Evolutionary conservation across 35 echinoderm and acorn worm species (phyloP), one percentile per base, ranked within the genome.

Genomic region (Patiria miniata): DNA sequence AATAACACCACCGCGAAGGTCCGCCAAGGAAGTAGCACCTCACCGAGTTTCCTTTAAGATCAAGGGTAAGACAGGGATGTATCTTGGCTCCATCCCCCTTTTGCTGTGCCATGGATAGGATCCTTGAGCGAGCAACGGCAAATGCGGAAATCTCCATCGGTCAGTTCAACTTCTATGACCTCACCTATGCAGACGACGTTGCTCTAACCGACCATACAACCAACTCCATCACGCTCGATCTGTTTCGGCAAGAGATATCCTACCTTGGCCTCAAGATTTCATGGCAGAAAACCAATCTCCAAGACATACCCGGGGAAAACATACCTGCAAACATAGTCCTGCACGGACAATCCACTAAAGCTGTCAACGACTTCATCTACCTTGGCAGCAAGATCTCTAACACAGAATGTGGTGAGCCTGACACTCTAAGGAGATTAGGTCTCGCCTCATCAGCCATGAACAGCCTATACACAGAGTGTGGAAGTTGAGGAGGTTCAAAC

Each of bases 211-310:
- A 29, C 58, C 17, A 7, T 61, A 19, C 17, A 22, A 32, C 54
- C 54, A 57, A 57, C 54, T 21, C 0, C 54, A 57, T 68, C 5
- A 68, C 16, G 30, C n/a, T 5, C 18, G n/a, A 16, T 32, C 1
- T 68, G n/a, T 22, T 68, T 7, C 7, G n/a, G n/a, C 60, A 68
- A 68, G n/a, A 68, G 60, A n/a, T n/a, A 68, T 68, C 60, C 60
- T 68, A 68, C n/a, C 1, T 68, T 21, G 14, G 14, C 60, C 60
- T 68, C 60, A 23, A 68, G 60, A 68, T 68, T n/a, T 68, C 60
- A 12, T 68, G 60, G 60, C 60, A 68, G 60, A 68, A 68, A n/a
- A 68, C 60, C 60, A 68, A 68, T 19, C n/a, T n/a, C n/a, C n/a
- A n/a, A 68, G 60, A 68, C 18, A n/a, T 68, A 68, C 5, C 60